phyloP scores from a whole-genome alignment of 2,888 invertebrate genomes.

The Neoascia interrupta region DNA sequence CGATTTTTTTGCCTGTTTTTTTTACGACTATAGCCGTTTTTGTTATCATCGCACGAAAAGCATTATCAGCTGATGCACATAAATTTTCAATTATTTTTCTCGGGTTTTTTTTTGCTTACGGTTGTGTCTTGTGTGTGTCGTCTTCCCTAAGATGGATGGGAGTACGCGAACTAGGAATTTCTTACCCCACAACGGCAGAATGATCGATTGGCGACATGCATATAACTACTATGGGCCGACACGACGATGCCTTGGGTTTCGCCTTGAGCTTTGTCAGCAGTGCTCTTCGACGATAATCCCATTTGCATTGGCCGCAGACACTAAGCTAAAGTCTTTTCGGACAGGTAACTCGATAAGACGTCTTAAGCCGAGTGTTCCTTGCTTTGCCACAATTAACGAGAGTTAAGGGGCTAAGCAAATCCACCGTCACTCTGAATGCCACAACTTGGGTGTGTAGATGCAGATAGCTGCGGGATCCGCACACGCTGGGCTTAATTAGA shows the following conservation, averaged over 20 bases:
- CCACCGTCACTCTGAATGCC: conserved; percentile 15
- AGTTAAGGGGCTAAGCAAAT: conserved; percentile 26
- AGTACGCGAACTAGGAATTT: too few relatives aligned
- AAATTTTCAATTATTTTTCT: conserved; percentile 51
- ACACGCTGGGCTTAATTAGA: conserved; percentile 50
- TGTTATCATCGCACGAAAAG: conserved; percentile 45
- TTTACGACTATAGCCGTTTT: background rate
- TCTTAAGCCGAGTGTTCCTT: conserved; percentile 54
- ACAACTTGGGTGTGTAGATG: conserved; percentile 8
- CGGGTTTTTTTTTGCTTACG: conserved; percentile 31
- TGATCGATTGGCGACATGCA: conserved; percentile 60
- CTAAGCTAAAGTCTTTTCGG: conserved; percentile 47
- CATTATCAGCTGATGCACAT: conserved; percentile 58
- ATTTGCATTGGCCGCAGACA: conserved; percentile 51
- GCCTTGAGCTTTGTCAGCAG: conserved; percentile 14
- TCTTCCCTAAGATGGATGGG: background rate
- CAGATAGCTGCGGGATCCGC: conserved; percentile 16
- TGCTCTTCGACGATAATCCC: conserved; percentile 36
- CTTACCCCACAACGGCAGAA: too few relatives aligned
- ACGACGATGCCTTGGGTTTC: conserved; percentile 11
- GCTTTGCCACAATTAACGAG: conserved; percentile 63
- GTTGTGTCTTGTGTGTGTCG: conserved; percentile 1
- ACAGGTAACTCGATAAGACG: conserved; percentile 67
- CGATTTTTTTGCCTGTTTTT: background rate
- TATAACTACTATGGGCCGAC: too few relatives aligned